Evolutionary conservation across 2,113 vertebrate genomes (phyloP), one percentile per base, ranked within the genome.

Genomic region (Megalops atlanticus): DNA sequence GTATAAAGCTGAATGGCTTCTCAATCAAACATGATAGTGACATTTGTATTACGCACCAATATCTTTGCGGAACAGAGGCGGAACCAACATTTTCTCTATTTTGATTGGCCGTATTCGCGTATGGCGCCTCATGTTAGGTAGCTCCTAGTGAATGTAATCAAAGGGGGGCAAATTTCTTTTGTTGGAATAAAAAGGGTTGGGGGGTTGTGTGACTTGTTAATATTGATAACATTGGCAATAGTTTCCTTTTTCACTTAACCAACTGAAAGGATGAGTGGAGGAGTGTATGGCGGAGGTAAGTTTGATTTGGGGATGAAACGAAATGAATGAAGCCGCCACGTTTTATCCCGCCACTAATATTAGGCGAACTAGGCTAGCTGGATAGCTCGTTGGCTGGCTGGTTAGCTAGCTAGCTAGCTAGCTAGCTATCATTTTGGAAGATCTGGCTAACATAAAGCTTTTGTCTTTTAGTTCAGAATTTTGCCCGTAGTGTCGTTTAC

Each of bases 201-300:
- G 69, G 31, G 69, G 31, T 38, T 71, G 69, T 71, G 69, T 38
- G 69, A 38, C 8, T 71, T 71, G 16, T 36, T 31, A 64, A 31
- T 27, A 64, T 64, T 64, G n/a, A 31, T 38, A 73, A 39, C 6
- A 35, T 43, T 71, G 24, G 36, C 36, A 52, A 81, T 12, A 54
- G 68, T 72, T 77, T 49, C 75, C 16, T 77, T 54, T n/a, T 77
- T 71, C 31, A 80, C 77, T 4, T 27, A 64, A 6, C 54, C 15
- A 31, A 31, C 45, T 77, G 41, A 78, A 14, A 92, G 79, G 69
- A 95, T 95, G 94, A 95, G 94, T 69, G 94, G 94, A 54, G 94
- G 94, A 82, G 94, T 95, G 77, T 95, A 95, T 64, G 94, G 94
- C 78, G 94, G 94, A 41, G 94, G 94, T 95, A 88, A 94, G 94